Percentiles rank a stretch among this genome's conserved stretches.
Conservation (phyloP, 2,888 invertebrate species). For the Synanthedon tipuliformis region DNA sequence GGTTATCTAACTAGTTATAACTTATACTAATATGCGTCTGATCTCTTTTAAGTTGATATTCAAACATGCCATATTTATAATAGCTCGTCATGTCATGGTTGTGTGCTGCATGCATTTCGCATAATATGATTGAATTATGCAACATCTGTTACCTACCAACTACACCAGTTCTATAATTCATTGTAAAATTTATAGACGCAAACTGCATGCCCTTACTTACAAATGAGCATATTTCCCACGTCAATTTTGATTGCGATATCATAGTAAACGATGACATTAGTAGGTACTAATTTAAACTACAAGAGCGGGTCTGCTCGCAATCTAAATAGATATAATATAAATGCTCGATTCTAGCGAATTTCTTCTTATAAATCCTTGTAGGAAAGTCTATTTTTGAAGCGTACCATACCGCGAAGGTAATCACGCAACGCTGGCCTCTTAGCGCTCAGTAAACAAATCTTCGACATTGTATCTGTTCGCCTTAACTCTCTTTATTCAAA, state of each 20-base stretch:
- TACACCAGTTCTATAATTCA: conserved; percentile 50
- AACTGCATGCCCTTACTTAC: conserved; percentile 40
- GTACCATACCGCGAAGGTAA: conserved; percentile 26
- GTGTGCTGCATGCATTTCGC: conserved; percentile 11
- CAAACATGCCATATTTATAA: not conserved
- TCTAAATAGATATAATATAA: conserved; percentile 42
- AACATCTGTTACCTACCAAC: conserved; percentile 26
- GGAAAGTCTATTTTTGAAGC: conserved; percentile 45
- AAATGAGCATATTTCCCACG: conserved; percentile 68
- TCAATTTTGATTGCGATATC: conserved; percentile 66
- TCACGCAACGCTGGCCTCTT: conserved; percentile 52
- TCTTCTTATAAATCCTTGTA: conserved; percentile 31
- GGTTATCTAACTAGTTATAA: too few relatives aligned
- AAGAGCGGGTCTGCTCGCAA: conserved; percentile 30
- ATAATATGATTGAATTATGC: conserved; percentile 56
- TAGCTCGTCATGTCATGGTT: conserved; percentile 1
- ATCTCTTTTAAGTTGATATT: not conserved
- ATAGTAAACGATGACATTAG: conserved; percentile 62
- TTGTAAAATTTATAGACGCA: conserved; percentile 58
- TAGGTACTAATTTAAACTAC: conserved; percentile 54
- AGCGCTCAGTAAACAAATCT: conserved; percentile 61
- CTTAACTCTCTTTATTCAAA: conserved; percentile 66
- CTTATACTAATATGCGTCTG: too few relatives aligned
- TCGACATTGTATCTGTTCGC: conserved; percentile 63
- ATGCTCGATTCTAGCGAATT: conserved; percentile 22